Base-by-base conservation (phyloP, 2,113 vertebrate species). In the Nothocercus nigrocapillus region DNA sequence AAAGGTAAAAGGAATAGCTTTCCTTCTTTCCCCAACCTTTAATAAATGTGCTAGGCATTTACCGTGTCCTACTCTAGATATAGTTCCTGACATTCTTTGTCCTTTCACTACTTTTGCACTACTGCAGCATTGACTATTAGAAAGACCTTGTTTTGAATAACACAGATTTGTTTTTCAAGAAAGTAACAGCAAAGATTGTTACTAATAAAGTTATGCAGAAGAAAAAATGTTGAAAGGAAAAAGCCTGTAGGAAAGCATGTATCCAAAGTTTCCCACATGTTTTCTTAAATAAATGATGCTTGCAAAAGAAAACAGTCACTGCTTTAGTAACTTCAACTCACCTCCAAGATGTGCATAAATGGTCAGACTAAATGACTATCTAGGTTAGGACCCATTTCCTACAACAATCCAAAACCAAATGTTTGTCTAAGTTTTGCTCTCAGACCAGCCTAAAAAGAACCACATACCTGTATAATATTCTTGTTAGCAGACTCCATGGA, bases 391-490 rank as follows among this genome's bases (percentile, higher is more conserved):
- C 62, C 19, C 16, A n/a, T 11, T 6, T 9, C 25, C 40, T 8
- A 11, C 30, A 64, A 22, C 49, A 34, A 16, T 63, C 12, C 68
- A 76, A 34, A 69, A 1, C 47, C n/a, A 63, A 54, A 47, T 2
- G 3, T 21, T 85, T 61, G 28, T 49, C 3, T 0, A 62, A 40
- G n/a, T 40, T 62, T 47, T 4, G 0, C 17, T 53, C 24, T 16
- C 36, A 64, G 66, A 82, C 4, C 45, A 25, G 53, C 13, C 3
- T 72, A n/a, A 38, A 36, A 47, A 78, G 24, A 74, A 59, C 44
- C 54, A 54, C 66, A 54, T 68, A 85, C 28, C 42, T 3, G 1
- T 27, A 28, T 15, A 27, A 67, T 67, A 32, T 21, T 90, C 34
- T 82, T 38, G n/a, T 63, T 0, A 1, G 32, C 13, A 12, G 7